Conservation (phyloP, 2,113 vertebrate species). For the Echinops telfairi region DNA sequence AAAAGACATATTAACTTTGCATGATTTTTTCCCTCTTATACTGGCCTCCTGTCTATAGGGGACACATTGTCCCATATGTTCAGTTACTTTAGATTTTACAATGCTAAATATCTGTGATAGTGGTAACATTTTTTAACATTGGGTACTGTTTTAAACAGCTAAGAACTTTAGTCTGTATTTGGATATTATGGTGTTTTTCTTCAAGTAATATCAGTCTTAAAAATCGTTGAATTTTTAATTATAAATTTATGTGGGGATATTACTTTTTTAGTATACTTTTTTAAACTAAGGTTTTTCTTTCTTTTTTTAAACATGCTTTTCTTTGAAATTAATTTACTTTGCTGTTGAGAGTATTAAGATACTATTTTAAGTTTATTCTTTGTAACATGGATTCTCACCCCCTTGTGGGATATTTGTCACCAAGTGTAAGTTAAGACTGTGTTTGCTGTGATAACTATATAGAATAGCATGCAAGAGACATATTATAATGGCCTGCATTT, state of each 20-base stretch:
- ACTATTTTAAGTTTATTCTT: conserved; percentile 12
- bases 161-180: conserved; percentile 24
- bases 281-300: neutral
- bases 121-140: conserved; percentile 43
- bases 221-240: conserved; percentile 44
- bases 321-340: no score
- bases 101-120: conserved; percentile 32
- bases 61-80: conserved; percentile 1
- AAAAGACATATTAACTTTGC: conserved; percentile 8
- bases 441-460: neutral
- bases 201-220: conserved; percentile 45
- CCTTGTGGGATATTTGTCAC: neutral
- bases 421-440: neutral
- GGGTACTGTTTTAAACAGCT: neutral
- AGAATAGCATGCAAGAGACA: neutral
- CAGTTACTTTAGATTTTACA: conserved; percentile 24
- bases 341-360: no score
- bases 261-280: conserved; percentile 19
- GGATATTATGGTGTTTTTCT: conserved; percentile 35
- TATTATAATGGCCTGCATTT: conserved; percentile 33
- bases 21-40: neutral
- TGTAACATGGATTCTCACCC: conserved; percentile 1
- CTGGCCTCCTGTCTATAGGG: neutral
- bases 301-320: no score
- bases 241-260: conserved; percentile 8